Evolutionary conservation across 2,113 vertebrate species (phyloP).

Genomic region (Taxidea taxus): DNA sequence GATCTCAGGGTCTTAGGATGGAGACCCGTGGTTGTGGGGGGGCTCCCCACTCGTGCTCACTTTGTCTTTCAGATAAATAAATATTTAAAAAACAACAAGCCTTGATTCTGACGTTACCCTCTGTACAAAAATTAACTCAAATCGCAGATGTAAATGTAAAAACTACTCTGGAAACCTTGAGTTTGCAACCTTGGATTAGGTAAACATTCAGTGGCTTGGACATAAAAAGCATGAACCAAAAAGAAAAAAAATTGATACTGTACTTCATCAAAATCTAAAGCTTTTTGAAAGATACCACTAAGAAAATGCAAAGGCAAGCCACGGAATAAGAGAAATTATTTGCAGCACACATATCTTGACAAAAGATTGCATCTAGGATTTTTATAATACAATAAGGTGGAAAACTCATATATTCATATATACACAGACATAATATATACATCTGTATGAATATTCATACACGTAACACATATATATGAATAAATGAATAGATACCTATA

Average conservation of each 20-base stretch:
- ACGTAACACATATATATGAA: not conserved
- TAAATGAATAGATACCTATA: not conserved
- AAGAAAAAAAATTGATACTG: not conserved
- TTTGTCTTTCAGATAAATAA: too few relatives aligned
- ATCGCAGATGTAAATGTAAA: not conserved
- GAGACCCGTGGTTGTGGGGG: too few relatives aligned
- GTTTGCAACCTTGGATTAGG: not conserved
- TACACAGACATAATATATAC: not conserved
- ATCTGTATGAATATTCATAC: not conserved
- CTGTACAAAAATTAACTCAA: not conserved
- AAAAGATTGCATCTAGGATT: not conserved
- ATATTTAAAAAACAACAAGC: not conserved
- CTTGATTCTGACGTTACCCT: not conserved
- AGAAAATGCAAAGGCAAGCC: not conserved
- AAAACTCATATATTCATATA: not conserved
- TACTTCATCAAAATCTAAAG: not conserved
- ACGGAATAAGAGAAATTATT: not conserved
- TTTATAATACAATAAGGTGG: not conserved
- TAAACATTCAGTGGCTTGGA: not conserved
- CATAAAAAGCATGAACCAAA: not conserved
- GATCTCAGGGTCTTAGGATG: too few relatives aligned
- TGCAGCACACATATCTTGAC: not conserved
- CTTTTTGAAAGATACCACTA: not conserved
- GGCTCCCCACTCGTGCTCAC: too few relatives aligned
- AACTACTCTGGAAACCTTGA: not conserved